phyloP scores from a whole-genome alignment of 2,113 vertebrate genomes.

The Chamaea fasciata region DNA sequence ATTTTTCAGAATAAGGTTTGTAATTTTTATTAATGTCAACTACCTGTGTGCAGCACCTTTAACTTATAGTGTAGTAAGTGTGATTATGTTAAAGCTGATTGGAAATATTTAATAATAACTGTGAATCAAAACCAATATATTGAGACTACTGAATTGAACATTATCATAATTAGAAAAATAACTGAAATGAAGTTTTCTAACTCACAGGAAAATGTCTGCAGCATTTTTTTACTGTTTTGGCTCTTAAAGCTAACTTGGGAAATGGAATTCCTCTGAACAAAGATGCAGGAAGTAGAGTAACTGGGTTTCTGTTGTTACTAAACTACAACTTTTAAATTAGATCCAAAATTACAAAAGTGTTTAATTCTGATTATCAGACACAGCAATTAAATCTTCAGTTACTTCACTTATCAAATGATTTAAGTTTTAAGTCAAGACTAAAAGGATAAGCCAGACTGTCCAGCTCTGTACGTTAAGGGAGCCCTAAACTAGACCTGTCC shows the following conservation, averaged over 20 bases:
- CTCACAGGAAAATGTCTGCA: not conserved
- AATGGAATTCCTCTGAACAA: not conserved
- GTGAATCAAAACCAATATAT: not conserved
- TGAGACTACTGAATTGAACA: not conserved
- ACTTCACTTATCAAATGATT: not conserved
- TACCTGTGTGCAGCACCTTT: slow-evolving; percentile 63
- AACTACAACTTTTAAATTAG: not conserved
- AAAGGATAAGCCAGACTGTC: not conserved
- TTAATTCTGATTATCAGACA: not conserved
- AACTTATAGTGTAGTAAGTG: slow-evolving; percentile 27
- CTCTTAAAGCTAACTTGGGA: not conserved
- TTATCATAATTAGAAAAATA: not conserved
- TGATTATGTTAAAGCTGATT: slow-evolving; percentile 9
- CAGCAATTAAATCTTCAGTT: not conserved
- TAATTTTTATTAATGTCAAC: not conserved
- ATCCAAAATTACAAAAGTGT: not conserved
- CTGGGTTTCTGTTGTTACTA: not conserved
- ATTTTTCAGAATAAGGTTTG: not conserved
- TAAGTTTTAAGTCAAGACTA: not conserved
- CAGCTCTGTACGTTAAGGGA: not conserved
- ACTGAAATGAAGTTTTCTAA: not conserved
- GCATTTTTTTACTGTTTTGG: not conserved
- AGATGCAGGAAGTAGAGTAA: not conserved
- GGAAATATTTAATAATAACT: not conserved
- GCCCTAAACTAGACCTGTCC: not conserved